Evolutionary conservation across 2,797 vertebrate species (phyloP).

Genomic region (Monodelphis domestica): DNA sequence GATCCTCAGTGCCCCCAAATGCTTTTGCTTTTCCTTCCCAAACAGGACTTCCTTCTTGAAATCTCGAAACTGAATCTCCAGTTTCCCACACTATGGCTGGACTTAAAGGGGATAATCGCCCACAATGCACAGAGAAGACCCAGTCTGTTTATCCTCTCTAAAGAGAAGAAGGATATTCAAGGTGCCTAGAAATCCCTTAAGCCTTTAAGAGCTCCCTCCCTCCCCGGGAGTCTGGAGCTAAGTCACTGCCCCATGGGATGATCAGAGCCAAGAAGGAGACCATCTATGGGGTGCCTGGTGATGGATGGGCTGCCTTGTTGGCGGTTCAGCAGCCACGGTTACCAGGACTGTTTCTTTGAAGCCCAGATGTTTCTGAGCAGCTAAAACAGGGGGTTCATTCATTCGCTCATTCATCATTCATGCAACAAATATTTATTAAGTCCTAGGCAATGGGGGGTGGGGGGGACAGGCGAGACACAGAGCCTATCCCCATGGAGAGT

Average conservation of each 20-base stretch:
- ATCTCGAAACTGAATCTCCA: conserved; percentile 16
- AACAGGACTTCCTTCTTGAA: conserved; percentile 20
- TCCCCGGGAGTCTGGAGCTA: conserved; percentile 5
- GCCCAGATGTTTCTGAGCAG: neutral
- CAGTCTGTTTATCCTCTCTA: neutral
- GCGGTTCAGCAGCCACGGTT: neutral
- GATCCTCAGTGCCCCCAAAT: neutral
- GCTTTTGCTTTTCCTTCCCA: neutral
- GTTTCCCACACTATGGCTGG: neutral
- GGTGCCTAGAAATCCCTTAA: conserved; percentile 20
- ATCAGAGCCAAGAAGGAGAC: neutral
- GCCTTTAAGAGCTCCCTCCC: conserved; percentile 20
- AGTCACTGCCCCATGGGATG: neutral
- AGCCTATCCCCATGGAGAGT: neutral
- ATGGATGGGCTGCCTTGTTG: neutral
- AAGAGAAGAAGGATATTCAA: neutral
- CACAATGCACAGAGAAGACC: neutral
- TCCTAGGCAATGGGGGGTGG: neutral
- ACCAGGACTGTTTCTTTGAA: neutral
- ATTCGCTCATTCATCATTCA: neutral
- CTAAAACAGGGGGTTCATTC: neutral
- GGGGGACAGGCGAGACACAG: neutral
- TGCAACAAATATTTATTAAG: neutral
- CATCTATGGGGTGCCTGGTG: neutral
- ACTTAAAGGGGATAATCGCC: conserved; percentile 22